Conservation (phyloP, 2,888 invertebrate genomes). For the Drosophila birchii region DNA sequence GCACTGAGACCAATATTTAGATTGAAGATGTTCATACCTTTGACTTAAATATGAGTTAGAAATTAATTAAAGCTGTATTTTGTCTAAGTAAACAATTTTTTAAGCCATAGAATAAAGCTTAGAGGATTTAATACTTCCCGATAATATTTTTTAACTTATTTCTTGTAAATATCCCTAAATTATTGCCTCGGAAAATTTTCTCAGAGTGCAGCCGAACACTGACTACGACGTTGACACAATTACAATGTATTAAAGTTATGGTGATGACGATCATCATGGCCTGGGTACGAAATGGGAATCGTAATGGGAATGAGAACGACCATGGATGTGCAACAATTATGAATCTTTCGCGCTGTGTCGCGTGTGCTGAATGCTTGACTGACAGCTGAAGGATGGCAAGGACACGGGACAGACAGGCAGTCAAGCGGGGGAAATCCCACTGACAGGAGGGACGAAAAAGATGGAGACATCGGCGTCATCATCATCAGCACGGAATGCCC, state of each 20-base stretch:
- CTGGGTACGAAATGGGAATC: constrained; percentile 40
- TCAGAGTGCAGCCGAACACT: constrained; percentile 36
- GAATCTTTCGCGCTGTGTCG: constrained; percentile 63
- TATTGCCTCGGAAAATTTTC: neutral
- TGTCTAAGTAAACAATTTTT: no score
- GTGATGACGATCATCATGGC: constrained; percentile 39
- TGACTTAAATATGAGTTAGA: neutral
- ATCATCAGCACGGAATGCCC: constrained; percentile 31
- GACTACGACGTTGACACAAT: constrained; percentile 72
- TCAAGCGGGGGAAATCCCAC: constrained; percentile 38
- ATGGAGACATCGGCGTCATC: constrained; percentile 62
- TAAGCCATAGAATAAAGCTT: no score
- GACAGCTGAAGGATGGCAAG: constrained; percentile 68
- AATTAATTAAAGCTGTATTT: neutral
- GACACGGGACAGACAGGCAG: constrained; percentile 35
- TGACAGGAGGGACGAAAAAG: constrained; percentile 26
- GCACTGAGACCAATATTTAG: constrained; percentile 10
- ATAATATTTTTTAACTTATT: no score
- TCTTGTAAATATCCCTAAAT: neutral
- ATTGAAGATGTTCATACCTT: neutral
- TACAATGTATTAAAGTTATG: constrained; percentile 76
- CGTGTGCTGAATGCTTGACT: constrained; percentile 59
- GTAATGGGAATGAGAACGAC: constrained; percentile 30
- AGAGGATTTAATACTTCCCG: no score
- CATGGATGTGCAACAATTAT: constrained; percentile 61